A percentile compares a stretch with the other conserved stretches of the same genome.
These are phyloP conservation scores for Cryptops parisi DNA, from an alignment of 2,888 invertebrate species.

Conservation along the genomic window DNA sequence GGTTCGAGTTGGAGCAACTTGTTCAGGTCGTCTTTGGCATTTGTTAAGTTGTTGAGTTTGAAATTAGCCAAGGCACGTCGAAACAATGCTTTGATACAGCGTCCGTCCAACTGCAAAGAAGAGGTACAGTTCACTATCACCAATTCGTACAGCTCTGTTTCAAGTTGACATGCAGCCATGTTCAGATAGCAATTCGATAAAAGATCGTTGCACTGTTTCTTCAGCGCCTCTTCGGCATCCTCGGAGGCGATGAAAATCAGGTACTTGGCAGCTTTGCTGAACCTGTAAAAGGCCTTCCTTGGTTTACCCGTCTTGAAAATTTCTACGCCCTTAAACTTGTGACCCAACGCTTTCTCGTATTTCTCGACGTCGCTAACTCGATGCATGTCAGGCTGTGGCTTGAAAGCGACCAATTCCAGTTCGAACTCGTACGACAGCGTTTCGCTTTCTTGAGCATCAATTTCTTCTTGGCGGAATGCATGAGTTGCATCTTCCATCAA, in stretches of 20 bases:
- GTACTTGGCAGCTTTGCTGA: conserved; percentile 56
- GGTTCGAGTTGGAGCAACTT: conserved; percentile 51
- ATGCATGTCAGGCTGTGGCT: background rate
- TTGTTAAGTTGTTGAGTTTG: conserved; percentile 25
- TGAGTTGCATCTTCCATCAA: background rate
- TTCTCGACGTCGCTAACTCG: background rate
- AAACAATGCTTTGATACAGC: conserved; percentile 40
- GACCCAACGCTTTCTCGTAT: background rate
- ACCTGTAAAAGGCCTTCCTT: conserved; percentile 55
- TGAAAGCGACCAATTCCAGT: background rate
- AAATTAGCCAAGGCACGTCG: conserved; percentile 37
- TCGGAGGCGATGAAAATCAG: conserved; percentile 39
- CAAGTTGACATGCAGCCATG: conserved; percentile 63
- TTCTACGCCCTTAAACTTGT: conserved; percentile 35
- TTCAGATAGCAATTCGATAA: conserved; percentile 50
- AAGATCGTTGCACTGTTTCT: background rate
- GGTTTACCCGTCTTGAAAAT: conserved; percentile 47
- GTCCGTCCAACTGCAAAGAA: conserved; percentile 32
- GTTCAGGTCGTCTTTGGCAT: conserved; percentile 41
- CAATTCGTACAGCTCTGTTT: conserved; percentile 48
- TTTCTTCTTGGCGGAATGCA: background rate
- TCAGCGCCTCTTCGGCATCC: conserved; percentile 38
- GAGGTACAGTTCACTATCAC: conserved; percentile 46
- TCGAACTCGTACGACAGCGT: background rate
- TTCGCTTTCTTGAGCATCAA: background rate